Evolutionary conservation across 2,888 invertebrate species (phyloP), one percentile per base, ranked within the genome.

Genomic region (Priocnemis perturbator): DNA sequence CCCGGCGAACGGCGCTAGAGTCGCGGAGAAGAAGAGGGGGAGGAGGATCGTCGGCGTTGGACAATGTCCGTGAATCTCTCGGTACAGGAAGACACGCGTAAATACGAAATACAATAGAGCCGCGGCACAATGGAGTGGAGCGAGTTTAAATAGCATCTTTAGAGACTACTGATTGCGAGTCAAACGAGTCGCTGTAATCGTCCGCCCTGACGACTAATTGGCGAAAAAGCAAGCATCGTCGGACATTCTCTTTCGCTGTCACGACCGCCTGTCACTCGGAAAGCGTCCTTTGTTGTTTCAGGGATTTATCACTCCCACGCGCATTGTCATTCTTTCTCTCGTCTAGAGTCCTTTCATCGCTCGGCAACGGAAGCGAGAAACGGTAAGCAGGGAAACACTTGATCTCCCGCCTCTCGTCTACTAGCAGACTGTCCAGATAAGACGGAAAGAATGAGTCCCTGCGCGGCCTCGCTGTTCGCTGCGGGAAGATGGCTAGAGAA

Each of bases 151-250:
- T 64, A 45, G 45, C 45, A 37, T 23, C 47, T 52, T 71, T 60
- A 47, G 57, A 11, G 37, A 11, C 1, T 11, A 19, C 20, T 7
- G 26, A 4, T 2, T n/a, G 47, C 23, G 37, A 45, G 64, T 67
- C 64, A 67, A 78, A 73, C 68, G 60, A 71, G 75, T 69, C 75
- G 45, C 30, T 64, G 62, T 58, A 66, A 69, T 75, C 70, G 73
- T 72, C 57, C 52, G 50, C 53, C 63, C 60, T 60, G 60, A 55
- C 65, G 23, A 55, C 64, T 76, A 74, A 77, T 78, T 74, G 67
- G 68, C 63, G 55, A 60, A 52, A 63, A 58, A 47, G 19, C 57
- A 21, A 57, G 19, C 52, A 65, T 68, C 50, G 64, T 69, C 61
- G 56, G 20, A 0, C 58, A 63, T 20, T 67, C 47, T 65, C 52